phyloP scores from a whole-genome alignment of 1,140 invertebrate species.

The Panagrolaimus sp. region DNA sequence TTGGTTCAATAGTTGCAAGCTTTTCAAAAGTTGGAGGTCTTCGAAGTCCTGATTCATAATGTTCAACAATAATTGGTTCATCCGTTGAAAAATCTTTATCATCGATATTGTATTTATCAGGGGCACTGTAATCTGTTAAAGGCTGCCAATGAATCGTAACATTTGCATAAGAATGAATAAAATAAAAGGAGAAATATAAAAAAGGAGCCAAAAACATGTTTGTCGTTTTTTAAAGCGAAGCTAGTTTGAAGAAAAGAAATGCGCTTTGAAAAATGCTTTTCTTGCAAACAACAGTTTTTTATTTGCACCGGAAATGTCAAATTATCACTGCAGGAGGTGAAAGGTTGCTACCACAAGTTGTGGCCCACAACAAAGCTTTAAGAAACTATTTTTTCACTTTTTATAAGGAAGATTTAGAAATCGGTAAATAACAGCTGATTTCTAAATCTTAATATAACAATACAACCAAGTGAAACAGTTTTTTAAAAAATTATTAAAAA shows the following conservation, averaged over 20 bases:
- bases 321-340: background rate
- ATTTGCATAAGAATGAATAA: background rate
- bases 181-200: background rate
- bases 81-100: background rate
- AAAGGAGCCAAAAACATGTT: background rate
- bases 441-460: too few species aligned
- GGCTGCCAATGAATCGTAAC: conserved; percentile 6
- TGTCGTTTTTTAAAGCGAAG: too few species aligned
- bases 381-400: too few species aligned
- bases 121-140: background rate
- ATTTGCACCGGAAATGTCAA: background rate
- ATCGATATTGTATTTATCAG: background rate
- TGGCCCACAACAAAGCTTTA: too few species aligned
- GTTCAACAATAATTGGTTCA: background rate
- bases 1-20: background rate
- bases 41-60: background rate
- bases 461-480: too few species aligned
- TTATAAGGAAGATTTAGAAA: too few species aligned
- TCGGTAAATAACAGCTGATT: too few species aligned
- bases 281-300: background rate
- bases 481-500: too few species aligned
- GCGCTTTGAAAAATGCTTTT: conserved; percentile 1
- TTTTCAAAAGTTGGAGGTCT: conserved; percentile 8
- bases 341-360: too few species aligned
- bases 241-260: background rate